Conservation (phyloP, 1,140 invertebrate genomes). For the Rhyacophila brunnea region DNA sequence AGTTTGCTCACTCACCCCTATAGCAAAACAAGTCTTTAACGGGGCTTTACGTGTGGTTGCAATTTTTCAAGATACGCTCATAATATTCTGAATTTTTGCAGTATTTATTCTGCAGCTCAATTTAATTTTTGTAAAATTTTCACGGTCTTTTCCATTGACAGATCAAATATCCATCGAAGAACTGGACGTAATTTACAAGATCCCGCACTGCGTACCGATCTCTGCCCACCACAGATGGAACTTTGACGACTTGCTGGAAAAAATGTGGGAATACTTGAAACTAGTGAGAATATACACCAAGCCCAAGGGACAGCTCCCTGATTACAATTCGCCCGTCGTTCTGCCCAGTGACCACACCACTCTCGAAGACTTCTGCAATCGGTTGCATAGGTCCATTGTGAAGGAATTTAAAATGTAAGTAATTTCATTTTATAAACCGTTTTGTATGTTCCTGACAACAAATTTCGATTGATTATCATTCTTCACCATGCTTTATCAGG, state of each 20-base stretch:
- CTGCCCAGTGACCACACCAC: slow-evolving; percentile 81
- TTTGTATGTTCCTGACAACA: too few relatives aligned
- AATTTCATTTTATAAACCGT: too few relatives aligned
- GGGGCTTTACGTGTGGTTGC: too few relatives aligned
- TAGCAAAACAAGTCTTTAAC: too few relatives aligned
- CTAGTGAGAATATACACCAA: slow-evolving; percentile 97
- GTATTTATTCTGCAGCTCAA: too few relatives aligned
- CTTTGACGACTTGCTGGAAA: slow-evolving; percentile 98
- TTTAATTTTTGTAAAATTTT: not conserved
- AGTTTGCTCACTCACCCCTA: too few relatives aligned
- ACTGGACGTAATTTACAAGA: slow-evolving; percentile 97
- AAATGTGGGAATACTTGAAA: slow-evolving; percentile 98
- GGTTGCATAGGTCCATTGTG: slow-evolving; percentile 94
- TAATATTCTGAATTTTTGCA: too few relatives aligned
- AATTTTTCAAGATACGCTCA: too few relatives aligned
- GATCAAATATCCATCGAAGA: slow-evolving; percentile 95
- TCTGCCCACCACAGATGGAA: slow-evolving; percentile 99
- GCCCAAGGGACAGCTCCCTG: slow-evolving; percentile 98
- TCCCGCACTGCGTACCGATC: slow-evolving; percentile 98
- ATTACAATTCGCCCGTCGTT: slow-evolving; percentile 96
- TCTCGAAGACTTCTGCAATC: slow-evolving; percentile 99
- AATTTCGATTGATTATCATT: too few relatives aligned
- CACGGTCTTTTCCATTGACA: slow-evolving; percentile 42
- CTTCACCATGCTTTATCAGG: too few relatives aligned
- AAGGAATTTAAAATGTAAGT: slow-evolving; percentile 99